A percentile compares a stretch with the other conserved stretches of the same genome.
Evolutionary conservation across 2,888 invertebrate genomes (phyloP).

Genomic region (Pedicia rivosa): DNA sequence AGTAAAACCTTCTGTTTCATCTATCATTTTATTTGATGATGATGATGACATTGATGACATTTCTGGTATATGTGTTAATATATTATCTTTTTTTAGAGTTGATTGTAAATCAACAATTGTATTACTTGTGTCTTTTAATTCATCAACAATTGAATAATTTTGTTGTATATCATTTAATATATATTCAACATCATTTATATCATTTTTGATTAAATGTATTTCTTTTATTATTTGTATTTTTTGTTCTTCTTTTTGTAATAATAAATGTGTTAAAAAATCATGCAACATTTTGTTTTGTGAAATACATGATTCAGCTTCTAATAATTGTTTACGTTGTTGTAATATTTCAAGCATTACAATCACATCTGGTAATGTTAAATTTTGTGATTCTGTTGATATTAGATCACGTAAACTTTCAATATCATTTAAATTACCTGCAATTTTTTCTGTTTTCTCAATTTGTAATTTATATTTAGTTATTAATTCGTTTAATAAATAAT

Average conservation of each 20-base stretch:
- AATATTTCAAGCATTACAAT: slow-evolving; percentile 67
- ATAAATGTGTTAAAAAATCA: slow-evolving; percentile 66
- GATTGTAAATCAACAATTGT: slow-evolving; percentile 26
- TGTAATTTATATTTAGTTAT: slow-evolving; percentile 52
- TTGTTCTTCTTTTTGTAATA: slow-evolving; percentile 53
- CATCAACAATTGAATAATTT: slow-evolving; percentile 40
- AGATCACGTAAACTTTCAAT: slow-evolving; percentile 43
- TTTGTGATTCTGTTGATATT: slow-evolving; percentile 50
- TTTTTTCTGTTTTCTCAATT: slow-evolving; percentile 21
- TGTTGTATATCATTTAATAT: slow-evolving; percentile 41
- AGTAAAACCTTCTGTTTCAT: slow-evolving; percentile 6
- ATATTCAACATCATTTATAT: slow-evolving; percentile 53
- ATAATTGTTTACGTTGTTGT: slow-evolving; percentile 57
- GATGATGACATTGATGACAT: slow-evolving; percentile 39
- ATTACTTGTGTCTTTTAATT: slow-evolving; percentile 33
- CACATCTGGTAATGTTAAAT: slow-evolving; percentile 60
- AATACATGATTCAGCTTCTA: slow-evolving; percentile 65
- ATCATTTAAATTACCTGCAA: slow-evolving; percentile 12
- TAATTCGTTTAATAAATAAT: slow-evolving; percentile 70
- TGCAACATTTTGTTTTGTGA: slow-evolving; percentile 67
- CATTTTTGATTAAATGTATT: slow-evolving; percentile 55
- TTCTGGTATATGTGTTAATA: slow-evolving; percentile 37
- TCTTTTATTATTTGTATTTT: slow-evolving; percentile 49
- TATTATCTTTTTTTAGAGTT: no score
- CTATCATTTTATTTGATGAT: slow-evolving; percentile 21